Evolutionary conservation across 2,888 invertebrate genomes (phyloP).

Genomic region (Erannis defoliaria): DNA sequence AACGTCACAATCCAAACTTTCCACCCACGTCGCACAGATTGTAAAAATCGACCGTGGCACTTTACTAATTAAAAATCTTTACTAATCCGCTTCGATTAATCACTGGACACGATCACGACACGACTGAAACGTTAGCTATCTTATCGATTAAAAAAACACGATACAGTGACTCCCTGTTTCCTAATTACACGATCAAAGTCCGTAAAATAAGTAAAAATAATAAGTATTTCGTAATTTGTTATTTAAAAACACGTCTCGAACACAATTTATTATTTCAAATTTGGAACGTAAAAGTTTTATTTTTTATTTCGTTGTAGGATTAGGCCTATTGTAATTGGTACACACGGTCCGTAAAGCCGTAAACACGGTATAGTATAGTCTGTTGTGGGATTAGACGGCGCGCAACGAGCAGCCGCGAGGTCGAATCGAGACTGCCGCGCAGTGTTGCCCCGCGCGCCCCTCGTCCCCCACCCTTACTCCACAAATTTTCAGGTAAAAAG

Average conservation of each 20-base stretch:
- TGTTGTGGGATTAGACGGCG: conserved; percentile 47
- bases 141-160: conserved; percentile 64
- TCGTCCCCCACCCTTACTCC: conserved; percentile 62
- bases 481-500: conserved; percentile 76
- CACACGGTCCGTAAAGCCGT: conserved; percentile 42
- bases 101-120: conserved; percentile 74
- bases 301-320: conserved; percentile 54
- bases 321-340: conserved; percentile 54
- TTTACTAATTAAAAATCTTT: conserved; percentile 62
- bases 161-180: conserved; percentile 46
- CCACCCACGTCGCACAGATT: conserved; percentile 36
- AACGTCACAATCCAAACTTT: conserved; percentile 75
- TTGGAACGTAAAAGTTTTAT: conserved; percentile 14
- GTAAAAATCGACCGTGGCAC: conserved; percentile 51
- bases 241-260: conserved; percentile 10
- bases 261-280: conserved; percentile 14
- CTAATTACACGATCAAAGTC: conserved; percentile 59
- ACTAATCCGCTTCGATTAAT: conserved; percentile 63
- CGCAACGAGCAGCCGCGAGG: conserved; percentile 63
- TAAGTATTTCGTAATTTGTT: conserved; percentile 5
- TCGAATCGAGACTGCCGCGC: conserved; percentile 74
- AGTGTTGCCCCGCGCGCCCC: conserved; percentile 64
- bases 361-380: conserved; percentile 37
- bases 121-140: conserved; percentile 63
- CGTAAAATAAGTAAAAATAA: conserved; percentile 39